Base-by-base conservation (phyloP, 1,140 invertebrate species). In the Aphaenogaster floridana region DNA sequence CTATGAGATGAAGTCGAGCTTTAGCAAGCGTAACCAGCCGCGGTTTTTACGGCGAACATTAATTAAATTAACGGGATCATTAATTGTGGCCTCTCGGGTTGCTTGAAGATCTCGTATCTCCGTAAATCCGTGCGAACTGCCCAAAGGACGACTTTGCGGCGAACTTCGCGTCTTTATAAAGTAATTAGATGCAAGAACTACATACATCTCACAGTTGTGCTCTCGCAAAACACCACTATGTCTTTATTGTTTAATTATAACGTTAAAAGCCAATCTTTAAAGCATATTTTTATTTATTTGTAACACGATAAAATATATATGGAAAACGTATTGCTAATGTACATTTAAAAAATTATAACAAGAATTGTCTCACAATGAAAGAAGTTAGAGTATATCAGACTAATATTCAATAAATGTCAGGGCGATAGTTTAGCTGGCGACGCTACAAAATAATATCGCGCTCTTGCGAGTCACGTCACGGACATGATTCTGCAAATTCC, bases 61-160 rank as follows among this genome's bases (percentile, higher is more conserved):
- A 90, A 90, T 90, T 90, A 80, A 90, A 90, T 90, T 90, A 90
- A 88, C 89, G 63, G 80, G 86, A 90, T 90, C 89, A 76, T 88
- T 90, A 90, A 90, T 90, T 79, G 79, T 39, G 78, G 88, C 36
- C 15, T 61, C 78, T 76, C 72, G 52, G 11, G 28, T 50, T 66
- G 36, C 85, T 72, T 15, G n/a, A 87, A 52, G 48, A 72, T 76
- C 21, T 57, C 21, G 69, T 61, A 84, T 77, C 83, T 59, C 78
- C 13, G 71, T 89, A 83, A 90, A 89, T 89, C 15, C 72, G 50
- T 11, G 39, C 34, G 15, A 80, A 54, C 76, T 66, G 52, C 5
- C 13, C 34, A n/a, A 76, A 84, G 80, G 28, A 76, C 42, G 69
- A 84, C 71, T 84, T 63, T 61, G 54, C n/a, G 54, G 69, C 28